These are phyloP conservation scores for Butorides virescens DNA, from an alignment of 2,113 vertebrate genomes.

Conservation along the genomic window DNA sequence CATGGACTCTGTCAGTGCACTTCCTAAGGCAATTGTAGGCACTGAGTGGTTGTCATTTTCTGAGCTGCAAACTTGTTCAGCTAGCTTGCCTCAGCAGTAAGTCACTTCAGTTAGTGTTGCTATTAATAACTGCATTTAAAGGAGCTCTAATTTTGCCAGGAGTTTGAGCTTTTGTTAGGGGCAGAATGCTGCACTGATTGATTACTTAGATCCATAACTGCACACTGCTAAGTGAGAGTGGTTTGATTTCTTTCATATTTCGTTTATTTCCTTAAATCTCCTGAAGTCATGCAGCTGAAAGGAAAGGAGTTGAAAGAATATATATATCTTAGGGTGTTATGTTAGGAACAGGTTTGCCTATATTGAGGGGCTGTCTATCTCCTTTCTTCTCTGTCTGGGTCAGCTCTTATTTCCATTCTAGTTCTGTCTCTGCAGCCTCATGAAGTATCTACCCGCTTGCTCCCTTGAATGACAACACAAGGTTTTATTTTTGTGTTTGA, in stretches of 20 bases:
- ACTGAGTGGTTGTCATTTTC: slow-evolving; percentile 58
- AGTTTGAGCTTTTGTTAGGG: neutral
- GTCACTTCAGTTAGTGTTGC: slow-evolving; percentile 10
- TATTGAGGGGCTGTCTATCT: neutral
- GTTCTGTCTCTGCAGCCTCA: neutral
- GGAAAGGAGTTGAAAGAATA: neutral
- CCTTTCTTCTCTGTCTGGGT: neutral
- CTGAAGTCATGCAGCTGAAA: neutral
- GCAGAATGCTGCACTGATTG: neutral
- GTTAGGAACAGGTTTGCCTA: neutral
- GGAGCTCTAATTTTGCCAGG: neutral
- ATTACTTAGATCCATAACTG: neutral
- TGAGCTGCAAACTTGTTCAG: slow-evolving; percentile 31
- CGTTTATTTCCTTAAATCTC: neutral
- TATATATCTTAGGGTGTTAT: neutral
- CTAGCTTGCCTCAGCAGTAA: slow-evolving; percentile 25
- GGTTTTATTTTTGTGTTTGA: neutral
- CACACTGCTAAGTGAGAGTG: neutral
- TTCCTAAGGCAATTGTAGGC: slow-evolving; percentile 54
- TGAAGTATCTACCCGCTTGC: neutral
- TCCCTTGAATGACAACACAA: neutral
- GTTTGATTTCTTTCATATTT: neutral
- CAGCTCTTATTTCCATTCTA: neutral
- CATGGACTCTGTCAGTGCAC: slow-evolving; percentile 1
- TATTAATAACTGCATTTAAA: slow-evolving; percentile 49